A percentile compares a stretch with the other conserved stretches of the same genome.
These are phyloP conservation scores for Ichneumoninae sp. DNA, from an alignment of 2,888 invertebrate genomes.

Conservation along the genomic window DNA sequence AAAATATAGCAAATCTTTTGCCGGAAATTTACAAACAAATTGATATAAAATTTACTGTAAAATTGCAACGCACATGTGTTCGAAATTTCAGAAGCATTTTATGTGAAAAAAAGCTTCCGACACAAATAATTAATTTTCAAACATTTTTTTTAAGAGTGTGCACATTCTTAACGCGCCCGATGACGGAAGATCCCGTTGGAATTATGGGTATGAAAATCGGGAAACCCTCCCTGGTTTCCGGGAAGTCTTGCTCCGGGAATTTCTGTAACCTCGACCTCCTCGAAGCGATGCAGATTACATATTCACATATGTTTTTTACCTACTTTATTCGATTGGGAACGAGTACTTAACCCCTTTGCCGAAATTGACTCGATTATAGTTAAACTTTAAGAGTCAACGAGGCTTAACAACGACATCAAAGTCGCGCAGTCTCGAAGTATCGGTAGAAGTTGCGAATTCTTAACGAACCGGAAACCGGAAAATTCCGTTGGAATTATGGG, in stretches of 20 bases:
- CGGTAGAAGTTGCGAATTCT: constrained; percentile 26
- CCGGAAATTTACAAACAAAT: too few species aligned
- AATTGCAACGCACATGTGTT: too few species aligned
- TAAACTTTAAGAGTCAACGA: neutral
- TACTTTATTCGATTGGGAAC: neutral
- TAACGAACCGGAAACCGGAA: constrained; percentile 73
- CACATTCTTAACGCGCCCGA: constrained; percentile 67
- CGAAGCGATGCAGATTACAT: neutral
- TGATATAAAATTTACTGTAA: too few species aligned
- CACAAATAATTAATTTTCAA: too few species aligned
- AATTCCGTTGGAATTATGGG: constrained; percentile 68
- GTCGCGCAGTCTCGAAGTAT: constrained; percentile 17
- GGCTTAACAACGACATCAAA: neutral
- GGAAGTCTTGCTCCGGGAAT: constrained; percentile 32
- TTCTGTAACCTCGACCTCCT: constrained; percentile 16
- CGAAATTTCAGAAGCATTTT: too few species aligned
- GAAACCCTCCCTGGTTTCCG: constrained; percentile 32
- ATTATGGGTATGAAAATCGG: constrained; percentile 58
- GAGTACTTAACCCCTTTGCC: constrained; percentile 16
- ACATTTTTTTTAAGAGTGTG: too few species aligned
- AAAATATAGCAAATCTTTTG: too few species aligned
- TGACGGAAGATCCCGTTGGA: constrained; percentile 73
- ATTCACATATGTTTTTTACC: neutral
- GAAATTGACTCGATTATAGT: constrained; percentile 34
- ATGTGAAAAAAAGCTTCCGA: too few species aligned